Base-by-base conservation (phyloP, 2,797 vertebrate species). In the Notolabrus celidotus region DNA sequence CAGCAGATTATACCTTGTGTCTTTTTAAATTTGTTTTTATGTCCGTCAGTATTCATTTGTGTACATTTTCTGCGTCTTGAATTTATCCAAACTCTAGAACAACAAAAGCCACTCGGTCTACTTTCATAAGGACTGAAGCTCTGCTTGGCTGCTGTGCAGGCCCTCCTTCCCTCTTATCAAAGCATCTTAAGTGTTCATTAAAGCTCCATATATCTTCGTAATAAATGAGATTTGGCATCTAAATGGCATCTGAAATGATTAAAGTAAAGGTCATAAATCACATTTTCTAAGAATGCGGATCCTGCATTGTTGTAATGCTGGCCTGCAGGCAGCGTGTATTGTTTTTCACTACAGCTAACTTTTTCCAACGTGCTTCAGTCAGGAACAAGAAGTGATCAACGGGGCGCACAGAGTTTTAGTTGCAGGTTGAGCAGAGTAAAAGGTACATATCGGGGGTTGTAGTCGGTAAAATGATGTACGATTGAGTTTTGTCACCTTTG, bases 401-500 rank as follows among this genome's bases (percentile, higher is more conserved):
- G 56, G n/a, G 31, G 17, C 38, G 10, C 14, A 47, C 16, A 19
- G 1, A 4, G 49, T 15, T 56, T 22, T 9, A 9, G 47, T 47
- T 55, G 29, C 5, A n/a, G 38, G 19, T 39, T 38, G 42, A 34
- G 46, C 57, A 33, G 22, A 12, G 14, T 6, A 47, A 25, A 25
- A 15, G 15, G 2, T 16, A 23, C 46, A 14, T 47, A 8, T 25
- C 16, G 7, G 25, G 22, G 39, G 36, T 52, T 1, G 1, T 27
- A 50, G 47, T 71, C 36, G 50, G 64, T 52, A 72, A 73, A 80
- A 71, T 17, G 12, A 23, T 19, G 33, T 4, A 27, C 61, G 55
- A 77, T 46, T 52, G 67, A 68, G 67, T 73, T 75, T 74, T 77
- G 74, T 77, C 77, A 83, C 74, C 72, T 81, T 84, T 79, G 61